These are phyloP conservation scores for Rhinella marina DNA, from an alignment of 2,797 vertebrate genomes.

Conservation along the genomic window DNA sequence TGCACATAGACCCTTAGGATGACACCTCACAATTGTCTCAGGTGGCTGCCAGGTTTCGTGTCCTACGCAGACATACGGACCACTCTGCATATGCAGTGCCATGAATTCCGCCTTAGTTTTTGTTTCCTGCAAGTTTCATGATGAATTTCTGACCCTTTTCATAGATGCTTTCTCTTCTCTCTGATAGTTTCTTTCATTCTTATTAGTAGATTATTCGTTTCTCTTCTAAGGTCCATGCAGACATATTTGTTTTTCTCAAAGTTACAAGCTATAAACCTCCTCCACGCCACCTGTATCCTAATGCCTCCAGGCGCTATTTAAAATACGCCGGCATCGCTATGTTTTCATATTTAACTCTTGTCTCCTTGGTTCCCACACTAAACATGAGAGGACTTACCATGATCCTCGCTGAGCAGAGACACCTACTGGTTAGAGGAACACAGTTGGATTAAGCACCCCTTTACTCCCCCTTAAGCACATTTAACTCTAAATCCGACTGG, in stretches of 20 bases:
- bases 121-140: too few species aligned
- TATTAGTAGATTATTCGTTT: too few species aligned
- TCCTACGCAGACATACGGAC: too few species aligned
- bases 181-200: too few species aligned
- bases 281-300: slow-evolving; percentile 58
- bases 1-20: too few species aligned
- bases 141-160: too few species aligned
- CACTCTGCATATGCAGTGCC: too few species aligned
- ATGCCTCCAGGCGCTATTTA: slow-evolving; percentile 62
- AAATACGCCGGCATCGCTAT: slow-evolving; percentile 56
- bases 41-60: too few species aligned
- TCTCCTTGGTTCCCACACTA: slow-evolving; percentile 60
- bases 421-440: slow-evolving; percentile 52
- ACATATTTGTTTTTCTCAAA: slow-evolving; percentile 37
- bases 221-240: slow-evolving; percentile 6
- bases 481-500: slow-evolving; percentile 58
- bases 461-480: slow-evolving; percentile 23
- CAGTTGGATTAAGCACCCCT: slow-evolving; percentile 8
- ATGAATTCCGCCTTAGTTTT: too few species aligned
- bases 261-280: slow-evolving; percentile 51
- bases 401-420: slow-evolving; percentile 36
- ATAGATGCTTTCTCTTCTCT: too few species aligned
- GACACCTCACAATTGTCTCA: too few species aligned
- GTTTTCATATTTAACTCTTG: slow-evolving; percentile 60
- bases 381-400: slow-evolving; percentile 57